phyloP scores from a whole-genome alignment of 2,888 invertebrate species.

The Mamestra brassicae region DNA sequence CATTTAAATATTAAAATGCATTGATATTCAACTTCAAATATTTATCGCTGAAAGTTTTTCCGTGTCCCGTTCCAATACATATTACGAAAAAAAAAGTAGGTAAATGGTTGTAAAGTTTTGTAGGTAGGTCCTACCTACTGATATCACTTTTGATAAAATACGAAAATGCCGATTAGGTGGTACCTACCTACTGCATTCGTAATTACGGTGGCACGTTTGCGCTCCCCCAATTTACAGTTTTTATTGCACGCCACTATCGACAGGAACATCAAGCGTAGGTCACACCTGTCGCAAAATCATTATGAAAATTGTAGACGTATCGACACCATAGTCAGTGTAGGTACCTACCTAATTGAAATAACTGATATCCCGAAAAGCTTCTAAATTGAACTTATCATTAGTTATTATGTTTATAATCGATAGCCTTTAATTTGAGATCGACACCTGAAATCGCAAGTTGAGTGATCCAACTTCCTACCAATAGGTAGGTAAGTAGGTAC shows the following conservation, averaged over 20 bases:
- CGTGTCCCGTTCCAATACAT: neutral
- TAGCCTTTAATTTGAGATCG: no score
- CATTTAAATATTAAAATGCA: constrained; percentile 15
- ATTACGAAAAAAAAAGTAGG: constrained; percentile 1
- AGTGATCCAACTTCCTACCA: neutral
- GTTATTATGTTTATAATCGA: no score
- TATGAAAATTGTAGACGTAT: neutral
- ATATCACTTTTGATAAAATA: constrained; percentile 23
- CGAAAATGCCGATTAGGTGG: constrained; percentile 16
- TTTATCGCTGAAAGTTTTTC: constrained; percentile 16
- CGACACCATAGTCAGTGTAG: no score
- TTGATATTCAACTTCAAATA: neutral
- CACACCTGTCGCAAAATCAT: neutral
- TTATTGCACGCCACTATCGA: constrained; percentile 23
- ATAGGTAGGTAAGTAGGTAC: no score
- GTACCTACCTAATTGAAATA: no score
- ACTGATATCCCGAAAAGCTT: no score
- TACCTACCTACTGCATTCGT: neutral
- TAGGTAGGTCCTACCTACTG: constrained; percentile 1
- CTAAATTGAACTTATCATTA: no score
- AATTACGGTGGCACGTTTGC: constrained; percentile 4
- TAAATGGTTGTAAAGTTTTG: neutral
- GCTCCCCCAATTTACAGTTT: constrained; percentile 13
- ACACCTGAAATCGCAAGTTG: no score
- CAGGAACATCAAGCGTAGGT: neutral